Base-by-base conservation (phyloP, 1,140 invertebrate genomes). In the Metopolophium dirhodum region DNA sequence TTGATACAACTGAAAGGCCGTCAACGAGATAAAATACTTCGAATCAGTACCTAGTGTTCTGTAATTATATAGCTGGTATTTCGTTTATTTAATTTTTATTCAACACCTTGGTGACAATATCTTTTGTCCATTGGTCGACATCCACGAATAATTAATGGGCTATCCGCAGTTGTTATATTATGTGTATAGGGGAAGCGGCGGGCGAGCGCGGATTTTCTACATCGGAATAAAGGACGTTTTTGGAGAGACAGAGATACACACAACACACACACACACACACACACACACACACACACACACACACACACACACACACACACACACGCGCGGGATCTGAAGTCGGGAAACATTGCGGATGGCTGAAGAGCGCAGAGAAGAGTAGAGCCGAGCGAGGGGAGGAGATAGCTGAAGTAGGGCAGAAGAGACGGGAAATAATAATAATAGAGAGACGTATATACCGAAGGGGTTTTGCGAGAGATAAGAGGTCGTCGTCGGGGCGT, bases 401-500 rank as follows among this genome's bases (percentile, higher is more conserved):
- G 88, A 90, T 37, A n/a, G 49, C 47, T 1, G n/a, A 51, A 90
- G 47, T 26, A 30, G 85, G n/a, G 11, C 41, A 47, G 30, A 87
- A 26, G 85, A 11, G 61, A 77, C 61, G 61, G 61, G 61, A n/a
- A 77, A 77, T 77, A 77, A 77, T 77, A 77, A 77, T 77, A 77
- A 77, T 77, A 77, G 61, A 77, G n/a, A 77, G 61, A 77, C 11
- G 14, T 7, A 35, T 86, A 47, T 45, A 45, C 85, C 41, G 41
- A 47, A 61, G 41, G 90, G 57, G 90, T 35, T 91, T 91, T 91
- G 23, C n/a, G 90, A 91, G 54, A 91, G 54, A 91, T 91, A 91
- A 91, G 90, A 91, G 90, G 90, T 91, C 90, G 90, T 61, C 90
- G 57, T 68, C 90, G 54, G 68, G 51, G 90, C 54, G 90, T 91